Evolutionary conservation across 2,113 vertebrate species (phyloP).

Genomic region (Brachionichthys hirsutus): DNA sequence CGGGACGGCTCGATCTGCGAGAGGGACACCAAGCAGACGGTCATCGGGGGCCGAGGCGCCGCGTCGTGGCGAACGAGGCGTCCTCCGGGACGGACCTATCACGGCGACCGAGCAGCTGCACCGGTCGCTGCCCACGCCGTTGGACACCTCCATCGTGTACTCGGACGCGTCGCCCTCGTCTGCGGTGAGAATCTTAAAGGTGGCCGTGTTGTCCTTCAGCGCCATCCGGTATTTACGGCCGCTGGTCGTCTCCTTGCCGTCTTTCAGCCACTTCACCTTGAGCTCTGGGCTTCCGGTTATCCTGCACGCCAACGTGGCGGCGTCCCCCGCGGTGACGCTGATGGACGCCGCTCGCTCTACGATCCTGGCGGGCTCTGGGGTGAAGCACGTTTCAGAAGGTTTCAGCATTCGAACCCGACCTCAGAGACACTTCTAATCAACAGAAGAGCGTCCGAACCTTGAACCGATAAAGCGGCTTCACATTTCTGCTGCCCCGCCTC

Average conservation of each 20-base stretch:
- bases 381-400: conserved; percentile 54
- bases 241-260: conserved; percentile 84
- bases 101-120: conserved; percentile 88
- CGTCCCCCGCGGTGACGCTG: conserved; percentile 89
- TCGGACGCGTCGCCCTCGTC: conserved; percentile 89
- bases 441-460: conserved; percentile 83
- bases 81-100: conserved; percentile 82
- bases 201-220: conserved; percentile 87
- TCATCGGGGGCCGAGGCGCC: background rate
- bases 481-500: conserved; percentile 93
- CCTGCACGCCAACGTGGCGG: conserved; percentile 86
- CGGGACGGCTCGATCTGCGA: conserved; percentile 90
- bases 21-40: conserved; percentile 37
- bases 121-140: conserved; percentile 88
- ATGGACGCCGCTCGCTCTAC: conserved; percentile 86
- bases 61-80: background rate
- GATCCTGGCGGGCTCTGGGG: conserved; percentile 91
- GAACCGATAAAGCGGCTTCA: conserved; percentile 86
- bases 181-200: conserved; percentile 86
- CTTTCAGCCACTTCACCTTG: conserved; percentile 92
- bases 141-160: conserved; percentile 90
- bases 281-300: conserved; percentile 92
- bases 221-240: conserved; percentile 91
- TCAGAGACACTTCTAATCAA: background rate
- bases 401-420: background rate